Evolutionary conservation across 1,140 invertebrate genomes (phyloP), one percentile per base, ranked within the genome.

Genomic region (Portunus trituberculatus): DNA sequence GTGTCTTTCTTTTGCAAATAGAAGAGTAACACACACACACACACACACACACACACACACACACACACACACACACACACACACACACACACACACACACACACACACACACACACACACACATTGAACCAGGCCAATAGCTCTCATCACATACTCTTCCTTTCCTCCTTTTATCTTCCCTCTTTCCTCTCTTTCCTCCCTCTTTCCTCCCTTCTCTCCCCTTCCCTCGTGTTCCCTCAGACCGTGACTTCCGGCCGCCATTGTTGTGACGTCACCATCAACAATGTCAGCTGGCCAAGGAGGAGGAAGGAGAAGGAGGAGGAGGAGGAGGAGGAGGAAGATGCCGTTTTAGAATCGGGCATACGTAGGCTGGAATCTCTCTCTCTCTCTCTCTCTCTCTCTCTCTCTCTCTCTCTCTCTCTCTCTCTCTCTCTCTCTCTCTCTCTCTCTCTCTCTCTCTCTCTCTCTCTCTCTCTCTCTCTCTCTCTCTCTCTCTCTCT

Each of bases 211-310:
- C 32, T 45, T 87, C 29, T 48, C 92, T 20, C 14, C 82, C 83
- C 87, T 48, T 90, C 46, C 93, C 93, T 94, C 87, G 52, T 90
- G 87, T 87, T 92, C 90, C 94, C 48, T 67, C 89, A 32, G 86
- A 59, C 90, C 94, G 83, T 95, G 90, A 95, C 94, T 95, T 95
- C 94, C 94, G 89, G 90, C 83, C 94, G 94, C 94, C 90, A 95
- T 95, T 95, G 94, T 95, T 87, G 91, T 95, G 94, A 95, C 94
- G 94, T 95, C 94, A 95, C 94, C 76, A 29, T 39, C 94, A 95
- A 95, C 94, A 95, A 95, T 95, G 91, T 95, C 90, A 95, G 94
- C 76, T 92, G 94, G 88, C 89, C 90, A 90, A 95, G 28, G 94
- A 95, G 90, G 59, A 67, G 48, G 39, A 86, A 20, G 29, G 89